Base-by-base conservation (phyloP, 1,140 invertebrate species). In the Drosophila pandora region DNA sequence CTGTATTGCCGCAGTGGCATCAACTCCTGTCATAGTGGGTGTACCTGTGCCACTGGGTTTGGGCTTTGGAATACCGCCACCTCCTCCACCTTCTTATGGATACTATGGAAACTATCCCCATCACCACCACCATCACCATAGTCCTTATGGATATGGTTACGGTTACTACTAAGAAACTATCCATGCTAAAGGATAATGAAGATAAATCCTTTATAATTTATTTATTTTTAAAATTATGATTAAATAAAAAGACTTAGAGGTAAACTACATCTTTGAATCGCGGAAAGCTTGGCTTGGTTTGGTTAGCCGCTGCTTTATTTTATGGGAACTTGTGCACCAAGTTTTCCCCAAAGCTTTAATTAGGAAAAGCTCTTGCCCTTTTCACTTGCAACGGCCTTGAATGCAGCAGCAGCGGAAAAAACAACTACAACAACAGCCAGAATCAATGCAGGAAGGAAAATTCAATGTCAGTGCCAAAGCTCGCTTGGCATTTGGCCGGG, bases 391-490 rank as follows among this genome's bases (percentile, higher is more conserved):
- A 54, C 45, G 67, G 62, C 80, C 80, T 84, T 84, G 80, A 84
- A 17, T 37, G 49, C 48, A 62, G 39, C 43, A 39, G 56, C 70
- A 73, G 60, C 59, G 43, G 17, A 6, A 61, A n/a, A 52, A 48
- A 45, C n/a, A 60, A 52, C 45, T 45, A 28, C n/a, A 57, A 57
- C 23, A 61, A 45, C 41, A 49, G 17, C 30, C 21, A 43, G 45
- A 84, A 85, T 81, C 81, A 85, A 85, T 85, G 81, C 76, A 85
- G 54, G 58, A 63, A 49, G 59, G 52, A 62, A 70, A 55, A 79
- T 75, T 87, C 82, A 85, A 87, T 85, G 82, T 85, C 82, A 85
- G 62, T 67, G 81, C 41, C 73, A 65, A 62, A 81, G 78, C 77
- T 80, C 25, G 41, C 34, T 34, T 37, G 41, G 23, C 60, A 56